phyloP scores from a whole-genome alignment of 2,888 invertebrate genomes.

The Teinopalpus imperialis region DNA sequence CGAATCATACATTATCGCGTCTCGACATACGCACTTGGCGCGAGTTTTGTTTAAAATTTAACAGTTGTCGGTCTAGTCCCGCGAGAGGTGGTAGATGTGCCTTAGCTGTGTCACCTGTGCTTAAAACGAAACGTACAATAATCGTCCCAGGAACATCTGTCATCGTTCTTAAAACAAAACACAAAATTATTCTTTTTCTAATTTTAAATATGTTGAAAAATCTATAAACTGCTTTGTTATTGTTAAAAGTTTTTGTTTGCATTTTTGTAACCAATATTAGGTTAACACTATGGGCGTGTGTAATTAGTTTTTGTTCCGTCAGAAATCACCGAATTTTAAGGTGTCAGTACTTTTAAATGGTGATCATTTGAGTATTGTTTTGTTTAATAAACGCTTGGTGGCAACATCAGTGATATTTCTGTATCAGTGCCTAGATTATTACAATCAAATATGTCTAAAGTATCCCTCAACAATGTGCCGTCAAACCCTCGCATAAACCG shows the following conservation, averaged over 20 bases:
- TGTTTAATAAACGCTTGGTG: slow-evolving; percentile 43
- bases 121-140: slow-evolving; percentile 60
- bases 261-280: slow-evolving; percentile 23
- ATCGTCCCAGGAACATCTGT: slow-evolving; percentile 32
- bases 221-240: slow-evolving; percentile 16
- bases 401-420: slow-evolving; percentile 48
- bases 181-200: slow-evolving; percentile 16
- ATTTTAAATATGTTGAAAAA: slow-evolving; percentile 28
- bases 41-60: slow-evolving; percentile 46
- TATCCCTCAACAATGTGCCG: slow-evolving; percentile 73
- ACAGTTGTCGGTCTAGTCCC: slow-evolving; percentile 68
- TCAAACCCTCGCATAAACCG: slow-evolving; percentile 74
- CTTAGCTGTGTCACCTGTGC: slow-evolving; percentile 31
- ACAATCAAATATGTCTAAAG: slow-evolving; percentile 66
- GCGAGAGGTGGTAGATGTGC: slow-evolving; percentile 46
- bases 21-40: slow-evolving; percentile 44
- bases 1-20: slow-evolving; percentile 25
- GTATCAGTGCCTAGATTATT: slow-evolving; percentile 39
- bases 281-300: slow-evolving; percentile 48
- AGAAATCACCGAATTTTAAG: slow-evolving; percentile 53
- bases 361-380: slow-evolving; percentile 36
- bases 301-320: slow-evolving; percentile 49
- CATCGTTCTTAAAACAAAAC: slow-evolving; percentile 28
- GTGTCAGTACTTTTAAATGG: slow-evolving; percentile 55
- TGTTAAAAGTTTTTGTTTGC: slow-evolving; percentile 21